Conservation (phyloP, 2,797 vertebrate species). For the Cryptoprocta ferox region DNA sequence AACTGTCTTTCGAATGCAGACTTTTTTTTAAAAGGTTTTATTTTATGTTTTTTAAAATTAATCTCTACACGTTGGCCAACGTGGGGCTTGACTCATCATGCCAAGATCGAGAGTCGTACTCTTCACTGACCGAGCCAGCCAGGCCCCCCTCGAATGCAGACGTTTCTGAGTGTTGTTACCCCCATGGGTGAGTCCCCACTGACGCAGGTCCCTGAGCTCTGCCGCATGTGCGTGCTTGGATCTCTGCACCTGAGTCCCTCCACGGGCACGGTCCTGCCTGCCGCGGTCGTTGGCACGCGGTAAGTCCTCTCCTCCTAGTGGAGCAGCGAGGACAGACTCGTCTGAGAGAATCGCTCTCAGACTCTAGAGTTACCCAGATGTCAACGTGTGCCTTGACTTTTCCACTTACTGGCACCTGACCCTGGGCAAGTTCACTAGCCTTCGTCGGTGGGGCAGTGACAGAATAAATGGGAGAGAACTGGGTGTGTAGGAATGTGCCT, state of each 20-base stretch:
- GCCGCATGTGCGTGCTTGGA: fast-evolving
- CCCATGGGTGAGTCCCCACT: fast-evolving
- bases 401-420: no score
- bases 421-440: not conserved
- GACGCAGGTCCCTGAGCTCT: not conserved
- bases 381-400: not conserved
- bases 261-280: not conserved
- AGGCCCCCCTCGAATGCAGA: not conserved
- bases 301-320: not conserved
- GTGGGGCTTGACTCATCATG: not conserved
- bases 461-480: not conserved
- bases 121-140: not conserved
- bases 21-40: not conserved
- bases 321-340: not conserved
- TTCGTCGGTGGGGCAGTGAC: not conserved
- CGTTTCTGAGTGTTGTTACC: fast-evolving
- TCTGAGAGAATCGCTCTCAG: not conserved
- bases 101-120: not conserved
- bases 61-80: not conserved
- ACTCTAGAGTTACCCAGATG: not conserved
- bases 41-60: not conserved
- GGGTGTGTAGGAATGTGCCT: no score
- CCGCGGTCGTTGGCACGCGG: fast-evolving
- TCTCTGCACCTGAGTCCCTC: fast-evolving
- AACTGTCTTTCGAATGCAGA: not conserved